Conservation (phyloP, 2,797 vertebrate species). For the Chlorospingus flavigularis region DNA sequence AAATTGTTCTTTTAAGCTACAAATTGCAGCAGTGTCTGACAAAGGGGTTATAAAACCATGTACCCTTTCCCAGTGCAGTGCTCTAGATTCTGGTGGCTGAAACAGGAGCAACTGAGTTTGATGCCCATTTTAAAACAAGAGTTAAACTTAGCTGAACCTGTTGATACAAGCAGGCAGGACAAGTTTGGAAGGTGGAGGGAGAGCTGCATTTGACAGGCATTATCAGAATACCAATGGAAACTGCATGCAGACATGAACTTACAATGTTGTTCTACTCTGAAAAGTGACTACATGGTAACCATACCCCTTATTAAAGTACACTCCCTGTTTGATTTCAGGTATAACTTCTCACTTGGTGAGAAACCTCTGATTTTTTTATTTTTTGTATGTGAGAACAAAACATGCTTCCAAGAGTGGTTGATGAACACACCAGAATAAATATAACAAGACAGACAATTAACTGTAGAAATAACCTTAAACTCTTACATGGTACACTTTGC, state of each 20-base stretch:
- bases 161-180: conserved; percentile 50
- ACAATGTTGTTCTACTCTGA: conserved; percentile 55
- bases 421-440: background rate
- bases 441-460: background rate
- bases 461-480: background rate
- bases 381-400: background rate
- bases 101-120: conserved; percentile 14
- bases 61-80: conserved; percentile 51
- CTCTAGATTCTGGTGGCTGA: background rate
- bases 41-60: conserved; percentile 69
- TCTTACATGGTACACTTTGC: background rate
- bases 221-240: conserved; percentile 50
- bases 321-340: background rate
- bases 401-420: background rate
- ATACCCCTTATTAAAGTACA: background rate
- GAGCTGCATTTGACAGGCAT: conserved; percentile 63
- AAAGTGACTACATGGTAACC: conserved; percentile 18
- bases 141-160: conserved; percentile 59
- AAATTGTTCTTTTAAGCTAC: conserved; percentile 33
- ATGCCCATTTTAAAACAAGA: conserved; percentile 18
- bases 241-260: conserved; percentile 48
- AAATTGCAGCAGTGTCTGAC: conserved; percentile 56
- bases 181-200: conserved; percentile 34
- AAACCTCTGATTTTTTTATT: background rate
- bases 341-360: background rate